Evolutionary conservation across 1,140 invertebrate species (phyloP), one percentile per base, ranked within the genome.

Genomic region (Lerema accius): DNA sequence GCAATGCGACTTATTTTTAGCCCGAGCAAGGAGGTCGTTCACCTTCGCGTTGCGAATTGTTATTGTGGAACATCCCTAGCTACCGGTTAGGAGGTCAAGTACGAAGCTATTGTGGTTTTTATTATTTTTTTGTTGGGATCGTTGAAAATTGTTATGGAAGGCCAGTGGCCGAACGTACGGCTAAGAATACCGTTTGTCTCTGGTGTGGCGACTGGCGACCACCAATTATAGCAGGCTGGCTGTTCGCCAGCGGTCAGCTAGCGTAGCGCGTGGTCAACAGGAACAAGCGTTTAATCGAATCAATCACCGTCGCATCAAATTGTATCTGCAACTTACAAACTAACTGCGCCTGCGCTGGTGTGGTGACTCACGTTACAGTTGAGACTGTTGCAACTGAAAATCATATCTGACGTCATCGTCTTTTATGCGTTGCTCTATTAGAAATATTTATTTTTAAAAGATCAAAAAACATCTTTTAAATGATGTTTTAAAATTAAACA

Each of bases 201-300:
- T 79, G 71, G 69, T 81, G 69, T 79, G 70, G 70, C 80, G 78
- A 89, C 83, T 79, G 70, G 70, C 80, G 78, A 89, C 83, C 81
- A 87, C 84, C 86, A 88, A 89, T 89, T 89, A 88, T 91, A 90
- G 86, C 77, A 73, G 80, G 74, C 81, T 91, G 89, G 89, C 85
- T 55, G 28, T 15, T 42, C 59, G 89, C 89, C 89, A 91, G 78
- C 70, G 65, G 53, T 70, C 63, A 53, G 63, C 60, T 67, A 60
- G 62, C 74, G 70, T 72, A 65, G 42, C 50, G 71, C 69, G 80
- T 79, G 71, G 72, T 81, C 76, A 84, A 80, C 75, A 78, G 74
- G 74, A 81, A 80, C 80, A 76, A 86, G 63, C 75, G 70, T 73
- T 85, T 80, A 84, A 59, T 81, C 73, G 75, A 84, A 84, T 82